Evolutionary conservation across 2,797 vertebrate species (phyloP), one percentile per base, ranked within the genome.

Genomic region (Myoxocephalus aenaeus): DNA sequence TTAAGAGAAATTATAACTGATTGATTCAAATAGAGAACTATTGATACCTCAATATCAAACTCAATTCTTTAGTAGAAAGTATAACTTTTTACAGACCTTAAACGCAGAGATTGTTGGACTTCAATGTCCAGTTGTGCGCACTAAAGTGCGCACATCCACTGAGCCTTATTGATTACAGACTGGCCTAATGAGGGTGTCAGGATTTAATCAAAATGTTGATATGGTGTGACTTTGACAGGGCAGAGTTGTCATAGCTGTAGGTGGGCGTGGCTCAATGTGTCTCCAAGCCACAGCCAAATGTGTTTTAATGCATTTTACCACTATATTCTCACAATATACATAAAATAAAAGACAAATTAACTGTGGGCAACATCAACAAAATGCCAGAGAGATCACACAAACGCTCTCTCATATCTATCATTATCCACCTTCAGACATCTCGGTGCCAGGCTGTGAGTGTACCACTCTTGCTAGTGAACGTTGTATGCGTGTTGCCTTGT

Each of bases 151-250:
- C 36, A 53, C 25, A 34, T 42, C 48, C 46, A 58, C 42, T 18
- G 40, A 57, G 56, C 15, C 29, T n/a, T n/a, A 38, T 9, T 62
- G 57, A 25, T 68, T 6, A 48, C 50, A 38, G 0, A 54, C 29
- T 44, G 15, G 2, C 3, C 27, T 57, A 64, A 20, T 57, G 27
- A 9, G 14, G 22, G 2, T 53, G 46, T 15, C 48, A 11, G 34
- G 20, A 50, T 59, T 64, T 40, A 51, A 51, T 63, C 11, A 50
- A 29, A 36, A 59, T 42, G 44, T 53, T 34, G 36, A 53, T 51
- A 51, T 27, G 25, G 0, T 79, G 48, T 25, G 18, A 76, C 44
- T 48, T 75, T 48, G 27, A 69, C 29, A 20, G 12, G 17, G 40
- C 12, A 42, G 14, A 22, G 4, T 58, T 58, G 22, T 29, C 20